A percentile compares a stretch with the other conserved stretches of the same genome.
Conservation (phyloP, 1,140 invertebrate genomes). For the Plectrocnemia conspersa region DNA sequence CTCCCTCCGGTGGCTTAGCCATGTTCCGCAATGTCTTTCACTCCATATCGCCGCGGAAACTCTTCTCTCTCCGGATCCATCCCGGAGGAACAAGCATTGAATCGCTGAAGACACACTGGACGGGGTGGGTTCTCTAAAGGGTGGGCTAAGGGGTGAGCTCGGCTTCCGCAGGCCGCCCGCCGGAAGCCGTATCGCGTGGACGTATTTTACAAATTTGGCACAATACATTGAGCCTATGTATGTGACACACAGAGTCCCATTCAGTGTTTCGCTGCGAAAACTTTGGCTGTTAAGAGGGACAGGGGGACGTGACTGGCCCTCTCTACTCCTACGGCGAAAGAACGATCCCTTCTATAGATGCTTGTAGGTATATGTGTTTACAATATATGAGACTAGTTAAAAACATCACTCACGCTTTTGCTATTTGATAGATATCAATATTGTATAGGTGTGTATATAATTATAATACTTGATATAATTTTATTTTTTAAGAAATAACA, state of each 20-base stretch:
- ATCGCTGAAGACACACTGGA: background rate
- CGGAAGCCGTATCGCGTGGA: slow-evolving; percentile 24
- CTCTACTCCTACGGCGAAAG: too few species aligned
- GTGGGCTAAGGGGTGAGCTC: background rate
- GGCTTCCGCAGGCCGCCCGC: background rate
- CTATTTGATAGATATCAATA: too few species aligned
- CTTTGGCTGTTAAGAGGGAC: slow-evolving; percentile 24
- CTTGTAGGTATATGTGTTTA: too few species aligned
- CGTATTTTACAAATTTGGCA: slow-evolving; percentile 30
- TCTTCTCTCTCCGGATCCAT: too few species aligned
- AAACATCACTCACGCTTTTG: too few species aligned
- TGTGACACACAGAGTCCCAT: slow-evolving; percentile 21
- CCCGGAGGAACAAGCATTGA: background rate
- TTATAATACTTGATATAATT: too few species aligned
- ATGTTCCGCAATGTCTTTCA: background rate
- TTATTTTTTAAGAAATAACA: too few species aligned
- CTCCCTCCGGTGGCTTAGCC: background rate
- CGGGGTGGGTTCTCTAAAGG: background rate
- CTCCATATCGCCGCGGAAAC: slow-evolving; percentile 1
- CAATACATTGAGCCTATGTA: slow-evolving; percentile 30
- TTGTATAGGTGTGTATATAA: too few species aligned
- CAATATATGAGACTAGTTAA: too few species aligned
- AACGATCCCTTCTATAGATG: too few species aligned
- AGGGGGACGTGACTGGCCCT: slow-evolving; percentile 9
- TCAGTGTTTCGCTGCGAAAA: slow-evolving; percentile 24